Base-by-base conservation (phyloP, 2,888 invertebrate genomes). In the Drosophila infuscata region DNA sequence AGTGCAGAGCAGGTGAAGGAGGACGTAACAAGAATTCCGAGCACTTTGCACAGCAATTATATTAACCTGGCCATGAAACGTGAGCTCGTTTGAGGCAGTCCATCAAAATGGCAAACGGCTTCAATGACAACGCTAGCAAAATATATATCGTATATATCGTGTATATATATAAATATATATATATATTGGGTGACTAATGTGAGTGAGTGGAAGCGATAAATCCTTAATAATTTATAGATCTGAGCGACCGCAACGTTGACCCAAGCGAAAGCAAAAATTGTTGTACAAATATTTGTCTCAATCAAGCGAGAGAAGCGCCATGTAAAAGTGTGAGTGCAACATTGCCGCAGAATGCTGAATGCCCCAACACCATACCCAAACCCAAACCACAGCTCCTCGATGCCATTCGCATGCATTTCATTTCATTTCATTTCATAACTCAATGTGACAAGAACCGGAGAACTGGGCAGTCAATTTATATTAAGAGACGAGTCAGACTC, bases 211-310 rank as follows among this genome's bases (percentile, higher is more conserved):
- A 66, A 54, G 70, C 79, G 67, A 88, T 83, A 86, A 85, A 87
- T 85, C 70, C 58, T 56, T 62, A 83, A 79, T 83, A 83, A 85
- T 85, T 77, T 87, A 84, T 85, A 63, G 75, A 64, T 75, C 65
- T 53, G 43, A 41, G 62, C 76, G 63, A 67, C 82, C 85, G 70
- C 88, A 82, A 76, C 70, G 60, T 63, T 65, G 66, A 77, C 62
- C 84, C 76, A 53, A 52, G 43, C 56, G 49, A 72, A 67, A 71
- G 61, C 59, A 56, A 76, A 76, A 78, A 81, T 80, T 86, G 79
- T 83, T 83, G 76, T 83, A 70, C 86, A 86, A 86, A 88, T 85
- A 88, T 85, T 88, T 85, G 88, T 85, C 83, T 74, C 88, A 83
- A 88, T 85, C 86, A 79, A 68, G 56, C 68, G 56, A 30, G 25